These are phyloP conservation scores for Plagiodera versicolora DNA, from an alignment of 2,888 invertebrate species.

Conservation along the genomic window DNA sequence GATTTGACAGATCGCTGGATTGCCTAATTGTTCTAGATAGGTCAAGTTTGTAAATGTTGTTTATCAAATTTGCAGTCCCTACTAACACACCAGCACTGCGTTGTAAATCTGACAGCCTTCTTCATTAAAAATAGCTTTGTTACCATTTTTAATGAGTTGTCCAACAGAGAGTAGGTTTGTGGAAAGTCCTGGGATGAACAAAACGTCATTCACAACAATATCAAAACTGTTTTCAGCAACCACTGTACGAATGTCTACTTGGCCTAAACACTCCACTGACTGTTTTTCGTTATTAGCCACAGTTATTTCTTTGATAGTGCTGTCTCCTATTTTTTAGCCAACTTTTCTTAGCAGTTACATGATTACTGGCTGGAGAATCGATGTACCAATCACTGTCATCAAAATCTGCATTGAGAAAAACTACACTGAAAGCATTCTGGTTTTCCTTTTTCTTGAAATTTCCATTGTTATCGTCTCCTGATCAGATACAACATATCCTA, in stretches of 20 bases:
- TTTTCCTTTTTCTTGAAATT: constrained; percentile 6
- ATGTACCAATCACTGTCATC: constrained; percentile 32
- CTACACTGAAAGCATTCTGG: constrained; percentile 31
- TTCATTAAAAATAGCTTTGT: constrained; percentile 30
- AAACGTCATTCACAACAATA: constrained; percentile 24
- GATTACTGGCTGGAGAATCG: constrained; percentile 34
- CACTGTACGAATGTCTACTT: constrained; percentile 17
- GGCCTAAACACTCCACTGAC: constrained; percentile 14
- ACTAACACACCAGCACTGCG: constrained; percentile 16
- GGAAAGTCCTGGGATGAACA: constrained; percentile 32
- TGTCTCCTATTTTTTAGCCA: constrained; percentile 18
- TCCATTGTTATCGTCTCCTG: constrained; percentile 8
- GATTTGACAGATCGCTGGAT: too few relatives aligned
- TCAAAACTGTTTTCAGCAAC: constrained; percentile 17
- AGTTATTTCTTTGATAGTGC: constrained; percentile 17
- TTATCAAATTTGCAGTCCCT: too few relatives aligned
- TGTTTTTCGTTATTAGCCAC: constrained; percentile 21
- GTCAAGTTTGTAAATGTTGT: constrained; percentile 21
- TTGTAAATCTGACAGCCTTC: constrained; percentile 34
- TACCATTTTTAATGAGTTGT: constrained; percentile 36
- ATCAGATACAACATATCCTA: too few relatives aligned
- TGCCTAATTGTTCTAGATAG: neutral
- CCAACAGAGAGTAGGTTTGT: too few relatives aligned
- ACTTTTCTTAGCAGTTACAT: constrained; percentile 26
- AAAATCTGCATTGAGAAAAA: too few relatives aligned